phyloP scores from a whole-genome alignment of 2,888 invertebrate species.

The Hypomecis punctinalis region DNA sequence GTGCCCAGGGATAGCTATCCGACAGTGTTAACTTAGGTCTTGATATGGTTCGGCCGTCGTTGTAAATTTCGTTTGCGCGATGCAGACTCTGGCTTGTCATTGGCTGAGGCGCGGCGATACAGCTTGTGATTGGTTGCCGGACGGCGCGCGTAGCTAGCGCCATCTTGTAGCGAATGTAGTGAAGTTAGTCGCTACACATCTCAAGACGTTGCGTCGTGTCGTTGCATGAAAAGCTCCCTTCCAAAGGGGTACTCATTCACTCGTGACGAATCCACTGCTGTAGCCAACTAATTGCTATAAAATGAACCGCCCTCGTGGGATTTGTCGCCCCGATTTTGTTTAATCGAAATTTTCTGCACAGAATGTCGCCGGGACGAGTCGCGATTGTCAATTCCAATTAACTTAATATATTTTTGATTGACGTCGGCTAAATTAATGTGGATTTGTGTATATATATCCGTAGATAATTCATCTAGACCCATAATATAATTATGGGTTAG shows the following conservation, averaged over 20 bases:
- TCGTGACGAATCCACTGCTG: conserved; percentile 80
- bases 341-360: conserved; percentile 72
- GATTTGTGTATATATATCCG: neutral
- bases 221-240: conserved; percentile 46
- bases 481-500: neutral
- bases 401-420: conserved; percentile 49
- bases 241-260: conserved; percentile 80
- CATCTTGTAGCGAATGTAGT: no score
- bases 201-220: conserved; percentile 26
- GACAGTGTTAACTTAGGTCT: no score
- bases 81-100: no score
- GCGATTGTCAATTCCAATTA: conserved; percentile 47
- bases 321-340: conserved; percentile 72
- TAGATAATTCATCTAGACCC: neutral
- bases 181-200: no score
- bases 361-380: conserved; percentile 44
- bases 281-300: conserved; percentile 83
- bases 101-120: no score
- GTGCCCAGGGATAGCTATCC: no score
- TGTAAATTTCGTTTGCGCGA: no score
- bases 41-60: no score
- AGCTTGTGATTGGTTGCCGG: no score
- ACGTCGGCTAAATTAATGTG: conserved; percentile 3
- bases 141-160: no score
- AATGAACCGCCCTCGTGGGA: conserved; percentile 79